Evolutionary conservation across 2,797 vertebrate species (phyloP), one percentile per base, ranked within the genome.

Genomic region (Xenops minutus): DNA sequence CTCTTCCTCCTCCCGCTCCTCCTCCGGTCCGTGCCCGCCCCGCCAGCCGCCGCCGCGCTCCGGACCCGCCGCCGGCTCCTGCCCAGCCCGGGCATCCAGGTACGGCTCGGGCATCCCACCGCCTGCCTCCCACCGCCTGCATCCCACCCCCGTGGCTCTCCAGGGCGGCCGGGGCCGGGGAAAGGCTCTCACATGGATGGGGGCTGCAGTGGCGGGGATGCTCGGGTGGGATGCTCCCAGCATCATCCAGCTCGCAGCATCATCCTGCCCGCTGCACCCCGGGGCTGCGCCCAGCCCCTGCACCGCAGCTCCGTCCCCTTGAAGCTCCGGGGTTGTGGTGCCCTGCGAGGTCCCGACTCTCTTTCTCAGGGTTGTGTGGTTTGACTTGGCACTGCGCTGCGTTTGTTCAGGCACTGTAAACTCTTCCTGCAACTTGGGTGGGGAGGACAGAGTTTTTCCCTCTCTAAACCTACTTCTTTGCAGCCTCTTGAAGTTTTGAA

Each of bases 31-130:
- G 3, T 46, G 61, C 69, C 36, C 46, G 12, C 62, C 85, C 49
- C 78, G 23, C 41, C 81, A 48, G 77, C 68, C 24, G 21, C 78
- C n/a, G 77, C 82, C n/a, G 75, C 23, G 55, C 80, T 58, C 75
- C 86, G 74, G 86, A 64, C 48, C 59, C 46, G 64, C 81, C 39
- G 59, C 76, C 37, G 37, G 86, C 84, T 76, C 4, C 86, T 10
- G 71, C 76, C 80, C 76, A 48, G 54, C 67, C 79, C 73, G 59
- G 75, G 27, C 59, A 5, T 64, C 22, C 92, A 93, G 91, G 92
- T 92, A 92, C 23, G 68, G 74, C 81, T 86, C 37, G 54, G 85
- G 61, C 63, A 80, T 2, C 36, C 23, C 49, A n/a, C 88, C 14
- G n/a, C 41, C 36, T 10, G 3, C 41, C 32, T 24, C 22, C 30